Conservation (phyloP, 2,113 vertebrate species). For the Prionailurus bengalensis region DNA sequence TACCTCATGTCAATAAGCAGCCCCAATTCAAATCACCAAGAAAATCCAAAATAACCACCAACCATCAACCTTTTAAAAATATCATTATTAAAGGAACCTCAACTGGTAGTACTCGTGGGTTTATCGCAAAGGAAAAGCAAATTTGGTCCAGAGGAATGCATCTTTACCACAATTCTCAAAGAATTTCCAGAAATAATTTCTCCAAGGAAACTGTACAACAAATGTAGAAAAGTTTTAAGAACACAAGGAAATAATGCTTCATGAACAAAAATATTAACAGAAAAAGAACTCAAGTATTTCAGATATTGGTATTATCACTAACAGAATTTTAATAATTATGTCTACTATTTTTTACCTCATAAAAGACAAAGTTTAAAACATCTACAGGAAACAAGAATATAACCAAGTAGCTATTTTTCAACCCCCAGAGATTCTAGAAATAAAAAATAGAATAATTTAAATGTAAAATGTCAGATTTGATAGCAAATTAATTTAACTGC, state of each 20-base stretch:
- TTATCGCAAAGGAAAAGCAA: constrained; percentile 10
- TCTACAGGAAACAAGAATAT: background rate
- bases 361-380: constrained; percentile 21
- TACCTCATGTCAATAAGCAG: background rate
- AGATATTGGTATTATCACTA: background rate
- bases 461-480: background rate
- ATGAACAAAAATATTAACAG: background rate
- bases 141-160: background rate
- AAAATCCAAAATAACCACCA: background rate
- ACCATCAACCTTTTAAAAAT: background rate
- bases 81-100: background rate
- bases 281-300: background rate
- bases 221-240: background rate
- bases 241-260: background rate
- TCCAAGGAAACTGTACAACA: background rate
- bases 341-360: background rate
- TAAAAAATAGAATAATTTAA: background rate
- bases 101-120: background rate
- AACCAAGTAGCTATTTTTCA: background rate
- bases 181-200: background rate
- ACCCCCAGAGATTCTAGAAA: background rate
- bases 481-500: background rate
- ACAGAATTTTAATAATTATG: background rate
- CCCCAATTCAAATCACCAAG: background rate
- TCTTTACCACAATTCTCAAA: background rate